Base-by-base conservation (phyloP, 2,113 vertebrate genomes). In the Pholis gunnellus region DNA sequence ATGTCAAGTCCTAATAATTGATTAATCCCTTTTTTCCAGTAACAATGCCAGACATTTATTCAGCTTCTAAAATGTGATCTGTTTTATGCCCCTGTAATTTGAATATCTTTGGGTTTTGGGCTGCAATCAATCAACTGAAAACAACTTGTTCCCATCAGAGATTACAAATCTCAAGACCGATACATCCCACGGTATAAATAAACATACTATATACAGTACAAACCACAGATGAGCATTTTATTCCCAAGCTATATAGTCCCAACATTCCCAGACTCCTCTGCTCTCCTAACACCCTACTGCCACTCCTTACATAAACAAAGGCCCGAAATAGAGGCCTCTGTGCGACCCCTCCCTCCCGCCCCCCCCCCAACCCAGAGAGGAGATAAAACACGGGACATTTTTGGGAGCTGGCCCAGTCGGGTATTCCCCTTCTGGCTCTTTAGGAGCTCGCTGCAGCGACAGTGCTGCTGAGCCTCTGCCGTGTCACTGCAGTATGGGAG, bases 251-350 rank as follows among this genome's bases (percentile, higher is more conserved):
- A 78, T 61, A 52, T 20, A 44, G 50, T 29, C 67, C 70, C 14
- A 54, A 87, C 92, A 92, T 94, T 95, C 93, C 92, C 92, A 94
- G 91, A 91, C 89, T 81, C 1, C 81, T 83, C 54, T 78, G 67
- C 87, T 85, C 78, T 70, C 80, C 82, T 38, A 81, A 69, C 85
- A 86, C 82, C 90, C 67, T 36, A 14, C 72, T 79, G 72, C 72
- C 84, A 85, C 85, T 86, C 66, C 84, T 91, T 88, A 91, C 84
- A 91, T 91, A 91, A 94, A 94, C 92, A 95, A 89, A 86, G 75
- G 84, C 89, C 86, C 8, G 69, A 94, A 94, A 95, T 91, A 94
- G 90, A 87, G 78, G 68, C 78, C 78, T 79, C 88, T 60, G 68
- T n/a, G 18, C 68, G 9, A 17, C 40, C 81, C 63, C 78, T 57